Evolutionary conservation across 2,888 invertebrate species (phyloP).

Genomic region (Busseola fusca): DNA sequence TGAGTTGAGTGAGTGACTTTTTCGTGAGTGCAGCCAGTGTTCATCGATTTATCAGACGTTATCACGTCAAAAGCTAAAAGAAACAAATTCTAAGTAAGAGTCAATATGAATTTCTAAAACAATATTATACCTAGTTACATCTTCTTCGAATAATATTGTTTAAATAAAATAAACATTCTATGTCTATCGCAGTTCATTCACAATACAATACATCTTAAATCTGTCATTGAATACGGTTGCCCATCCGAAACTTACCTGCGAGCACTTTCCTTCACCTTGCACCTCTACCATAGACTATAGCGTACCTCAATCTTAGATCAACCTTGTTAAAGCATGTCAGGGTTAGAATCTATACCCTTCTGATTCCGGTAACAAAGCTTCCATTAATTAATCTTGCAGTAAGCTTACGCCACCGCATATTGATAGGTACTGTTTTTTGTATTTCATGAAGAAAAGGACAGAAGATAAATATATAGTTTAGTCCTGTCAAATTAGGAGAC

Average conservation of each 20-base stretch:
- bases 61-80: no score
- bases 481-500: no score
- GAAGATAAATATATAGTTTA: no score
- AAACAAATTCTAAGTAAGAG: no score
- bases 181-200: background rate
- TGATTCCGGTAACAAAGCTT: constrained; percentile 14
- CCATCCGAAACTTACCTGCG: constrained; percentile 9
- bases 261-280: constrained; percentile 20
- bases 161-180: background rate
- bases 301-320: background rate
- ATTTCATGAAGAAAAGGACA: no score
- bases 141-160: background rate
- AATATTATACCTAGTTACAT: background rate
- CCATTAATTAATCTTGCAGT: constrained; percentile 17
- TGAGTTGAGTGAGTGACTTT: no score
- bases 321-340: constrained; percentile 42
- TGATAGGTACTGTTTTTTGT: no score
- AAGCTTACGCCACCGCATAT: background rate
- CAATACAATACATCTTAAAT: background rate
- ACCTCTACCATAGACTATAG: constrained; percentile 10
- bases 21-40: no score
- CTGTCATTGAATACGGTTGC: background rate
- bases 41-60: no score
- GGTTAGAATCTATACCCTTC: constrained; percentile 26
- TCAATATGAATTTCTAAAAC: background rate